Evolutionary conservation across 2,888 invertebrate genomes (phyloP).

Genomic region (Nasonovia ribisnigri): DNA sequence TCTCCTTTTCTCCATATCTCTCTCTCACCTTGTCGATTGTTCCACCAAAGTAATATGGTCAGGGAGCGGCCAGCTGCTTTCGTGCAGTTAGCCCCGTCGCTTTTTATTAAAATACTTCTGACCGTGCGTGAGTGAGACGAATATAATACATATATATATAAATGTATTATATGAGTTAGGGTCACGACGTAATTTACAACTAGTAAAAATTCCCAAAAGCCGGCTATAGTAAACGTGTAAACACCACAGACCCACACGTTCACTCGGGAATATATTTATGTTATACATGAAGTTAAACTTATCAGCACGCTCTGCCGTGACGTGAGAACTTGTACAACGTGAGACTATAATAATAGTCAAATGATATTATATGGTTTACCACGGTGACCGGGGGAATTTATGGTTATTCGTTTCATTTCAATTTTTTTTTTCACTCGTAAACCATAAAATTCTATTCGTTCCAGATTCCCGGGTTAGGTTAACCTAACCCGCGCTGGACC

Average conservation of each 20-base stretch:
- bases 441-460: too few relatives aligned
- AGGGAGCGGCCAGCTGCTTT: not conserved
- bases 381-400: not conserved
- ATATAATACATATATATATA: not conserved
- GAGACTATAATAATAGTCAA: not conserved
- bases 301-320: not conserved
- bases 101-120: conserved; percentile 15
- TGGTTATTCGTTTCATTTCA: not conserved
- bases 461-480: too few relatives aligned
- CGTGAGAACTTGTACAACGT: not conserved
- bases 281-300: not conserved
- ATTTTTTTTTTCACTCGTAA: not conserved
- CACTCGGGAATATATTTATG: not conserved
- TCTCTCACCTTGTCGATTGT: not conserved
- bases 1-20: not conserved
- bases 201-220: not conserved
- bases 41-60: not conserved
- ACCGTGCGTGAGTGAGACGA: not conserved
- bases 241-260: not conserved
- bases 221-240: not conserved
- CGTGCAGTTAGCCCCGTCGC: not conserved
- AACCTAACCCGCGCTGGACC: too few relatives aligned
- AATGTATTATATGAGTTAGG: not conserved
- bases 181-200: conserved; percentile 15
- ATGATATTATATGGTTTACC: not conserved